Base-by-base conservation (phyloP, 2,888 invertebrate genomes). In the Leucophenga montana region DNA sequence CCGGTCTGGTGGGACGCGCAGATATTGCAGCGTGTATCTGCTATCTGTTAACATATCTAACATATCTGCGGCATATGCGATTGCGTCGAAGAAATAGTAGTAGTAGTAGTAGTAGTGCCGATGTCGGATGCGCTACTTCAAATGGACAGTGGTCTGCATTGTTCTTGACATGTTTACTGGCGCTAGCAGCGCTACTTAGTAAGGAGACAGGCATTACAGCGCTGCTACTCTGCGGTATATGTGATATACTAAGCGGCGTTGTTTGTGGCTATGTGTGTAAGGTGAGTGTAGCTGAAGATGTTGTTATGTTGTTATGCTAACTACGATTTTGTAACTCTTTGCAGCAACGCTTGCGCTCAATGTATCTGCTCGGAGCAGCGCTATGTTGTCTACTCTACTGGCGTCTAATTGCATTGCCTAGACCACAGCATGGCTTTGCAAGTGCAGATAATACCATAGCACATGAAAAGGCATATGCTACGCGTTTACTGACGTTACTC, bases 131-230 rank as follows among this genome's bases (percentile, higher is more conserved):
- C 96, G 77, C 95, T 97, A 90, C 11, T 39, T 5, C 39, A 39
- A 39, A 39, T 39, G 39, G 39, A 39, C 39, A 39, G 11, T 39
- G 90, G 90, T 77, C 91, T 76, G 92, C 91, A 81, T 89, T 95
- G 82, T 89, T 90, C 66, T 90, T 91, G 75, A 90, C 92, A 78
- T 89, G 92, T 80, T 77, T 92, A 88, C 89, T 94, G 75, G 93
- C 95, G 65, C 90, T 92, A 54, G 93, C 94, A 66, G 95, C 95
- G 76, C 95, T 97, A 90, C 91, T 98, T 78, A 95, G 96, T 90
- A 98, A 98, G 90, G 98, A 98, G 90, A 97, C 97, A 68, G 97
- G 97, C 71, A 93, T 97, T 85, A 97, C 96, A 78, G 96, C 97
- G 75, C 90, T 98, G 83, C 94, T 95, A 72, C 93, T 97, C 75